Percentiles rank a stretch among this genome's conserved stretches.
These are phyloP conservation scores for Drosophila longiperda DNA, from an alignment of 2,888 invertebrate species.

Conservation along the genomic window DNA sequence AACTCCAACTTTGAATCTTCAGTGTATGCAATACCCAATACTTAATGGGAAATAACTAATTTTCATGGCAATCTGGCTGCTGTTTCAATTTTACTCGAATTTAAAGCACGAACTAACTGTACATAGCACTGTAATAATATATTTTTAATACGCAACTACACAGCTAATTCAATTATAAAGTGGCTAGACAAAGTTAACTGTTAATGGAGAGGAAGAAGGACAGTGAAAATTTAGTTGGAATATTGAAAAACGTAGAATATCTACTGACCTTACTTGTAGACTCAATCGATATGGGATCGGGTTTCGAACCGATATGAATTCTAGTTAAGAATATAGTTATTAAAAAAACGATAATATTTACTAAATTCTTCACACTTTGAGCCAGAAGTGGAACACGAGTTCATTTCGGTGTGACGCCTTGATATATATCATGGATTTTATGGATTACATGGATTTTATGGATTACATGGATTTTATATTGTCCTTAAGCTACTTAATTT, in stretches of 20 bases:
- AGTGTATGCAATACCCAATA: not conserved
- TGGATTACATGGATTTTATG: not conserved
- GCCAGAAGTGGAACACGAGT: no score
- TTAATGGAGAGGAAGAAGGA: not conserved
- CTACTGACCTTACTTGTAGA: not conserved
- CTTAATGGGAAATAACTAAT: constrained; percentile 42
- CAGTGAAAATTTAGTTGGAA: not conserved
- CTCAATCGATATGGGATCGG: not conserved
- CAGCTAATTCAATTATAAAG: not conserved
- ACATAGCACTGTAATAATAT: not conserved
- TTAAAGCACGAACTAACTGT: not conserved
- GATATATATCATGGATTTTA: not conserved
- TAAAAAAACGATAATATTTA: accelerated
- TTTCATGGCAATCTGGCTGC: constrained; percentile 21
- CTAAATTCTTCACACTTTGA: not conserved
- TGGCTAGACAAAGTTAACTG: not conserved
- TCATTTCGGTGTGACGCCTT: no score
- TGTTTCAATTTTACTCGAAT: not conserved
- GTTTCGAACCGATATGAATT: not conserved
- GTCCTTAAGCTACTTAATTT: not conserved
- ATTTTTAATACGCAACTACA: constrained; percentile 9
- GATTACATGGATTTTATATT: not conserved
- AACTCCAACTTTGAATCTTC: not conserved
- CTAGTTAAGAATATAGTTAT: not conserved
- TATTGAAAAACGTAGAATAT: not conserved